Evolutionary conservation across 53 echinoderm and acorn worm genomes (phyloP), one percentile per base, ranked within the genome.

Genomic region (Apostichopus leukothele): DNA sequence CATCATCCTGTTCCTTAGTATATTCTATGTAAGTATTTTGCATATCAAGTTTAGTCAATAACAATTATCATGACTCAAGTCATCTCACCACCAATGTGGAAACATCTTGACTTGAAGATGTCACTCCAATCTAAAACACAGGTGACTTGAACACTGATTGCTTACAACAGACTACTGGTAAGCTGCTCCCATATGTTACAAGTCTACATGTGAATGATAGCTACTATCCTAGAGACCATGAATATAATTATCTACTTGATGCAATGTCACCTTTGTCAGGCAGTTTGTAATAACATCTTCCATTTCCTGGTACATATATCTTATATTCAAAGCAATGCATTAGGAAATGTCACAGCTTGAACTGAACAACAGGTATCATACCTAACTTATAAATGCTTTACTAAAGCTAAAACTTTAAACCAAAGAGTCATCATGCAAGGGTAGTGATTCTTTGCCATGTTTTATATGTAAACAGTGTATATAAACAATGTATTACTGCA

Each of bases 141-240:
- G 39, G 39, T 39, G 39, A 39, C 39, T 39, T 2, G 39, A 39
- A 39, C 39, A 39, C 39, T 3, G 39, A 39, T 39, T 39, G 39
- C 39, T 39, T 39, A 39, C 39, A 39, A 39, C 39, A 39, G 39
- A 39, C 39, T 39, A 39, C 39, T 39, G 39, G 39, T 39, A 39
- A 67, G 68, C 68, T 67, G 68, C 68, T 67, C 68, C 68, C 68
- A 67, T 67, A 67, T 67, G 68, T 67, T 67, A 67, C 5, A 67
- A 67, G 68, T 67, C 68, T 67, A 67, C 68, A 67, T 67, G 68
- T 67, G 68, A 67, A 67, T 67, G 68, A 67, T 67, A 67, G 68
- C 68, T 67, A 67, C 68, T 67, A 67, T 67, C 68, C 68, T 67
- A 67, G 68, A 67, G 68, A 67, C 68, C 68, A 67, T 67, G 68